Base-by-base conservation (phyloP, 2,113 vertebrate genomes). In the Indicator indicator region DNA sequence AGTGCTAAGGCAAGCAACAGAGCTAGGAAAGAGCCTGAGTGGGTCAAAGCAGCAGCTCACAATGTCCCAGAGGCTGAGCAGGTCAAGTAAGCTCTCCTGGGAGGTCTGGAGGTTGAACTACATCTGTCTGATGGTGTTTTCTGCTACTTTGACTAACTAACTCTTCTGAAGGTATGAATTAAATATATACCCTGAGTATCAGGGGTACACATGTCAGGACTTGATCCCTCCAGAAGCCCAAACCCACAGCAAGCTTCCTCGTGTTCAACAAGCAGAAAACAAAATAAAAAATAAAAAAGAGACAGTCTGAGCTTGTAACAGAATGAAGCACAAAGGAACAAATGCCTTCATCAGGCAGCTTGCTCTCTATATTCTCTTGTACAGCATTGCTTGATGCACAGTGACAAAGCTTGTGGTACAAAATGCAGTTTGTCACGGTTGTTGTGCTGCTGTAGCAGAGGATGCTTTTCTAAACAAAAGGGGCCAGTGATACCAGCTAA, bases 161-260 rank as follows among this genome's bases (percentile, higher is more conserved):
- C 20, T 50, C 62, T 62, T 46, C 76, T 28, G 42, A 77, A 23
- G 9, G 8, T 48, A 12, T 30, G 38, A 70, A 69, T 58, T 69
- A 72, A 80, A 83, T 4, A 69, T 0, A 9, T 3, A 44, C 23
- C 15, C 33, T 12, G 2, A 79, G 11, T 5, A 33, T 5, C 2
- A 1, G 40, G 0, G 42, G 40, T 67, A n/a, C 71, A 56, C 44
- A 50, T 13, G 30, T 38, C 52, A 77, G 42, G n/a, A 62, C 55
- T 46, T 55, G 9, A 5, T 13, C 30, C 27, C 58, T 16, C 16
- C 78, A n/a, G 40, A 16, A 94, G 52, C 38, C 46, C 71, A 76
- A 75, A 80, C n/a, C 7, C 52, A 21, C 27, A 32, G 32, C 48
- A 24, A 72, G 33, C 6, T 40, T 44, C 40, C 36, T 67, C 20